These are phyloP conservation scores for Cottoperca gobio DNA, from an alignment of 2,797 vertebrate species.

Conservation along the genomic window DNA sequence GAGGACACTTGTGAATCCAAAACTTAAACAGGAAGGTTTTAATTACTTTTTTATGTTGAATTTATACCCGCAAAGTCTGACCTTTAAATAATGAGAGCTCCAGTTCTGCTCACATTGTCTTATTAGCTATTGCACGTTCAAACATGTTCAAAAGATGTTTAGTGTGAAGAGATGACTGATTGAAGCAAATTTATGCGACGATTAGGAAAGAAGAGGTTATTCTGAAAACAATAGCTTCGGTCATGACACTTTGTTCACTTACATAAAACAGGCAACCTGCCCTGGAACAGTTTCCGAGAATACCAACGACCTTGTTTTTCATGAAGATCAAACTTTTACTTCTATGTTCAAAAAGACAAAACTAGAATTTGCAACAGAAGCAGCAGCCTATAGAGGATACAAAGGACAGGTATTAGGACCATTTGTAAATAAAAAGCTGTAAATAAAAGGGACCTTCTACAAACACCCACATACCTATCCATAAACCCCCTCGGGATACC, in stretches of 20 bases:
- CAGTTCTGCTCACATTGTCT: background rate
- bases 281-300: too few species aligned
- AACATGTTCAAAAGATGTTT: too few species aligned
- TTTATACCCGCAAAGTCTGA: background rate
- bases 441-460: constrained; percentile 51
- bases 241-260: background rate
- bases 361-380: constrained; percentile 3
- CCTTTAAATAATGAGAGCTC: background rate
- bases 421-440: constrained; percentile 60
- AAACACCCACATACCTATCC: constrained; percentile 73
- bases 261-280: too few species aligned
- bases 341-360: background rate
- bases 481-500: constrained; percentile 67
- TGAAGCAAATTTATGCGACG: too few species aligned
- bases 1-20: background rate
- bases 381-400: constrained; percentile 9
- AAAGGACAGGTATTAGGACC: constrained; percentile 55
- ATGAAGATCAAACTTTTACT: constrained; percentile 23
- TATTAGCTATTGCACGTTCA: background rate
- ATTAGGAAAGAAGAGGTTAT: background rate
- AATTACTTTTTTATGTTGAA: background rate
- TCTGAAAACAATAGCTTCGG: background rate
- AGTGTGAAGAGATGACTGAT: background rate
- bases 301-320: constrained; percentile 17
- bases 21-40: background rate